These are phyloP conservation scores for Ichneumon xanthorius DNA, from an alignment of 2,888 invertebrate genomes.

Conservation along the genomic window DNA sequence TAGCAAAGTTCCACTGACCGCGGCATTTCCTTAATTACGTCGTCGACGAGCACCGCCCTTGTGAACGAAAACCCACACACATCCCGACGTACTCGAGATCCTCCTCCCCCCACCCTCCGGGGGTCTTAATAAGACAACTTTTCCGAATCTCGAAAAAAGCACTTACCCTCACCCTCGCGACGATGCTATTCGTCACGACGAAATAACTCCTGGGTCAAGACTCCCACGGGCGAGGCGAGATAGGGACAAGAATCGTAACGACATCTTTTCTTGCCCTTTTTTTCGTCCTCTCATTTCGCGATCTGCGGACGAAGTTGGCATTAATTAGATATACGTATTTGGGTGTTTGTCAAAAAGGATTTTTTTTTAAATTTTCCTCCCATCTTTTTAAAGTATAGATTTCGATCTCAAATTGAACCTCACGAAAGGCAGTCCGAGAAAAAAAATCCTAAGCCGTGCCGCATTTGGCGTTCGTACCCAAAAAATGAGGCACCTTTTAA, in stretches of 20 bases:
- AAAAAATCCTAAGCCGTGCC: too few relatives aligned
- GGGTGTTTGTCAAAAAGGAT: too few relatives aligned
- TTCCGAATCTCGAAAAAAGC: slow-evolving; percentile 50
- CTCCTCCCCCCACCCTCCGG: background rate
- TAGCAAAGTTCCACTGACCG: slow-evolving; percentile 83
- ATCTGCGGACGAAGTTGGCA: slow-evolving; percentile 2
- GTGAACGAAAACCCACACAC: background rate
- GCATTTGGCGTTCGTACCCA: too few relatives aligned
- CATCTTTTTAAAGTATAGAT: too few relatives aligned
- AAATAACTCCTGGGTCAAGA: slow-evolving; percentile 25
- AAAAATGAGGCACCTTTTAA: too few relatives aligned
- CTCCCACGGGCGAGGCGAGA: background rate
- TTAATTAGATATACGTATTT: background rate
- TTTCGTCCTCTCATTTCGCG: background rate
- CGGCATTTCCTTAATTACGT: slow-evolving; percentile 83
- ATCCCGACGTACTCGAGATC: slow-evolving; percentile 6
- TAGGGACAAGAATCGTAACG: slow-evolving; percentile 32
- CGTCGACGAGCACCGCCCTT: slow-evolving; percentile 54
- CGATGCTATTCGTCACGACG: slow-evolving; percentile 45
- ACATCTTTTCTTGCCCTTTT: background rate
- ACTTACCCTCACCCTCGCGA: slow-evolving; percentile 34
- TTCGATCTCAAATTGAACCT: too few relatives aligned
- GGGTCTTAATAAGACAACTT: slow-evolving; percentile 61
- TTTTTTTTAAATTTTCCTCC: too few relatives aligned
- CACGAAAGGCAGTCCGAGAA: too few relatives aligned